Base-by-base conservation (phyloP, 2,797 vertebrate genomes). In the Triplophysa yarkandensis region DNA sequence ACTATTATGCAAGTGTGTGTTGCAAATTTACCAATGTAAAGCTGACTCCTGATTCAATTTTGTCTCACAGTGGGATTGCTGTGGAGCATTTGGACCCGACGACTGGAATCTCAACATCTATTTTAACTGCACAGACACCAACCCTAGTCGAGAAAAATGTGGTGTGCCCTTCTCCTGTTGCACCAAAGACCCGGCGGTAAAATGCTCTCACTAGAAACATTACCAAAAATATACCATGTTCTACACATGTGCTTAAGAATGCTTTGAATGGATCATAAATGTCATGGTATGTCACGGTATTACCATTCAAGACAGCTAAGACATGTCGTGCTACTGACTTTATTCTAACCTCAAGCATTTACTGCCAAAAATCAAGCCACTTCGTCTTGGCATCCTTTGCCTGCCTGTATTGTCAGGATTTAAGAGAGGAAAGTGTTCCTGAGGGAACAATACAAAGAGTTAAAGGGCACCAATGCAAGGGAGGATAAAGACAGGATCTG, bases 71-170 rank as follows among this genome's bases (percentile, higher is more conserved):
- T 99, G 98, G 98, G 95, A 98, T 78, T 99, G 97, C 82, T 99
- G 98, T 85, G 98, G 98, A 65, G 97, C 97, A 60, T 98, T 98
- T 85, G 94, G 94, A 85, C 95, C 98, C 0, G 94, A 98, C 52
- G 98, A 99, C 87, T 99, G 98, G 98, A 95, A 99, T 90, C 90
- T 98, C 87, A 99, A 99, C 89, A 95, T 99, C 89, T 99, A 99
- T 90, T 99, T 99, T 85, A 99, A 99, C 90, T 99, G 98, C 91
- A 99, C 97, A 44, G 95, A 98, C 85, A 92, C 91, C 67, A 99
- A 99, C 0, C 95, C 95, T 5, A 98, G 98, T 79, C 92, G 98
- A 80, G 98, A 99, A 84, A 95, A 96, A 80, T 99, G 98, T 0
- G 98, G 98, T 0, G 98, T 99, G 25, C 98, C 98, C 0, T 99